Evolutionary conservation across 2,797 vertebrate species (phyloP), one percentile per base, ranked within the genome.

Genomic region (Cottoperca gobio): DNA sequence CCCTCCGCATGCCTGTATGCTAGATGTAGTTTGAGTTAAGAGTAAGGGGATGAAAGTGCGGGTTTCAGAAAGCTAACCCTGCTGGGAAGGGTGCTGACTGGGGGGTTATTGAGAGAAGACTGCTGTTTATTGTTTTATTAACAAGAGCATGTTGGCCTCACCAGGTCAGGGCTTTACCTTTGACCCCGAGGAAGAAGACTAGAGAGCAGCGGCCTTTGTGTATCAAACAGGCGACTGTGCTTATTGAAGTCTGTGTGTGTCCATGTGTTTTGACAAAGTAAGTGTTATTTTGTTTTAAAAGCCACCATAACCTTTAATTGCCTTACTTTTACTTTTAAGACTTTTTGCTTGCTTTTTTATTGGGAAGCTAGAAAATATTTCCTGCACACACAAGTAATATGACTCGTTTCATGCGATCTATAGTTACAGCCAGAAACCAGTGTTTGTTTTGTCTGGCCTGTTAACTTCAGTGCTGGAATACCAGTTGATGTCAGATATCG

Each of bases 91-190:
- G n/a, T 62, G 45, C 78, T 43, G 79, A 46, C 76, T 82, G 74
- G 77, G 82, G 76, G 83, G 71, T 73, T 84, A 86, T 76, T 84
- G 75, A 84, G 82, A 87, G 60, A 88, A 89, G 89, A 88, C 84
- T 73, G 63, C 60, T 95, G 93, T 94, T 95, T 95, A 90, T 94
- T 95, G 92, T 95, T 95, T 89, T 92, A 94, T 93, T 93, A 93
- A 91, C 84, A 91, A 86, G 87, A 85, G 83, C 91, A 93, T 95
- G 92, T 93, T 92, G 88, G 86, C 88, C 82, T 90, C 86, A 79
- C 84, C 81, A 78, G 91, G 91, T 91, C 92, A 93, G 71, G 79
- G 65, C 88, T 90, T 92, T 89, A 89, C 91, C 87, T 90, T 72
- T 94, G 94, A 94, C 92, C 94, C 83, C 50, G 5, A 76, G 60